A percentile compares a stretch with the other conserved stretches of the same genome.
Evolutionary conservation across 2,113 vertebrate genomes (phyloP).

Genomic region (Miniopterus natalensis): DNA sequence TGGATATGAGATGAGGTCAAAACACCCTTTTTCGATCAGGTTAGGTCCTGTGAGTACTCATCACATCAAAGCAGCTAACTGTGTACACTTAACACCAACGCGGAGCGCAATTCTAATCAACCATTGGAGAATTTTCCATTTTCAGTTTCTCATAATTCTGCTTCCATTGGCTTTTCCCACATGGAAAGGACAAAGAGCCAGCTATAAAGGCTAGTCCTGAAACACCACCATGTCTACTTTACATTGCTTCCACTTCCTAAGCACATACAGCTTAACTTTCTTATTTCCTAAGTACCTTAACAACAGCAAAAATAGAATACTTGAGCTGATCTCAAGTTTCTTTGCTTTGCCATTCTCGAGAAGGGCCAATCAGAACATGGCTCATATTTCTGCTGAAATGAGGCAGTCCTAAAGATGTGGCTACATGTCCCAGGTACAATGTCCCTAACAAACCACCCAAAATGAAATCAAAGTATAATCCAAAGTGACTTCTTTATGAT

Average conservation of each 20-base stretch:
- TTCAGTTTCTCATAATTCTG: background rate
- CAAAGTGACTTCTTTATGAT: constrained; percentile 52
- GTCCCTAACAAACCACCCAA: background rate
- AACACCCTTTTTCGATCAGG: background rate
- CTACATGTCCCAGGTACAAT: background rate
- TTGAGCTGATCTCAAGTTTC: constrained; percentile 5
- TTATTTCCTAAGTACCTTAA: background rate
- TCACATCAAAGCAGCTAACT: background rate
- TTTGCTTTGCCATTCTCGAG: constrained; percentile 1
- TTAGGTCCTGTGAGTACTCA: background rate
- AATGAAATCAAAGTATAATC: constrained; percentile 53
- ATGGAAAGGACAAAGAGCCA: constrained; percentile 2
- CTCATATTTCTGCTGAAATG: constrained; percentile 34
- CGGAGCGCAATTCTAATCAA: background rate
- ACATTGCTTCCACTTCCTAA: background rate
- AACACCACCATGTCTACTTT: background rate
- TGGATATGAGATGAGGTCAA: background rate
- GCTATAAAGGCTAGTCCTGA: background rate
- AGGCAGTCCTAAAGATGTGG: background rate
- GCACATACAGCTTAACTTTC: background rate
- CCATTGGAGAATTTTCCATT: background rate
- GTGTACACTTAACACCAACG: background rate
- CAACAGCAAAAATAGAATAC: constrained; percentile 12
- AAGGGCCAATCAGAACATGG: constrained; percentile 4
- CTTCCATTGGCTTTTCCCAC: background rate